A percentile compares a stretch with the other conserved stretches of the same genome.
Conservation (phyloP, 2,113 vertebrate genomes). For the Oreocharis arfaki region DNA sequence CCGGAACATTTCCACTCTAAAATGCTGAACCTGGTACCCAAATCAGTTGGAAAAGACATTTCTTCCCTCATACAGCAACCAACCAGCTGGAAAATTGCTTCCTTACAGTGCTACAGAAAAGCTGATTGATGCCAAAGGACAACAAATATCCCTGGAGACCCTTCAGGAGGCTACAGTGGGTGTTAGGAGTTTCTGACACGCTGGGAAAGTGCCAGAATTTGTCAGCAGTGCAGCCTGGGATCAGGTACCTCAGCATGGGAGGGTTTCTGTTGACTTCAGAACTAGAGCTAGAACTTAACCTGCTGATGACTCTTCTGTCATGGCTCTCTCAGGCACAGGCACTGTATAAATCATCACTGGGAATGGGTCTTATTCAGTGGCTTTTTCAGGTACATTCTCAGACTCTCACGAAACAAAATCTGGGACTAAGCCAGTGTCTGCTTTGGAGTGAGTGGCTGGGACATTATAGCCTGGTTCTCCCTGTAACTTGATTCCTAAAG, state of each 20-base stretch:
- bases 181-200: background rate
- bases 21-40: background rate
- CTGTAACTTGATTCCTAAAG: background rate
- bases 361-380: background rate
- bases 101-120: background rate
- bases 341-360: background rate
- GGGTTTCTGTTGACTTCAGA: background rate
- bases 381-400: background rate
- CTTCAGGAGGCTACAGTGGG: fast-evolving
- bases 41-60: background rate
- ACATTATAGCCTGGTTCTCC: background rate
- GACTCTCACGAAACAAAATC: background rate
- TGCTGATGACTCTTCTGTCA: background rate
- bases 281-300: background rate
- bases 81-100: slow-evolving; percentile 31
- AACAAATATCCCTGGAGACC: background rate
- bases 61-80: background rate
- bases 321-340: background rate
- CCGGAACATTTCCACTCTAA: background rate
- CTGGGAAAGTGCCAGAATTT: background rate
- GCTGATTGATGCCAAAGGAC: background rate
- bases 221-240: background rate
- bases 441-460: background rate
- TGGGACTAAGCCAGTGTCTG: background rate
- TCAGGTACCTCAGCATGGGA: background rate